Evolutionary conservation across 1,140 invertebrate species (phyloP).

Genomic region (Dolichoris vasculosae): DNA sequence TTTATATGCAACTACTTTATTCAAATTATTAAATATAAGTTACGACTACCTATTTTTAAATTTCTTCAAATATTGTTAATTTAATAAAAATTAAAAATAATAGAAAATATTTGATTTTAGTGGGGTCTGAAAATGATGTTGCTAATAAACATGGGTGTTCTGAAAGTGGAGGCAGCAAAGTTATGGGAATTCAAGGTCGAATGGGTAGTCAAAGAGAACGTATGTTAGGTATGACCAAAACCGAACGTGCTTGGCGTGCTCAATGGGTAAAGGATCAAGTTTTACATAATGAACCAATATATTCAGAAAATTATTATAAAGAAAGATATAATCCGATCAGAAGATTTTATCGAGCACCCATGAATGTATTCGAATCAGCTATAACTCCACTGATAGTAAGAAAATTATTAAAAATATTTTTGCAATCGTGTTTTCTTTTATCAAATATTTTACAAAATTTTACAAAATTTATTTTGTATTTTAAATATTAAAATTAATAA

Average conservation of each 20-base stretch:
- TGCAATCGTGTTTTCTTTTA: neutral
- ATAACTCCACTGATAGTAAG: slow-evolving; percentile 79
- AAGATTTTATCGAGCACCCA: slow-evolving; percentile 82
- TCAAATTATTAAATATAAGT: too few species aligned
- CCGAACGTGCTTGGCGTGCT: slow-evolving; percentile 87
- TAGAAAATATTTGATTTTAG: slow-evolving; percentile 43
- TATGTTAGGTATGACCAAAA: slow-evolving; percentile 85
- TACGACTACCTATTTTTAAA: too few species aligned
- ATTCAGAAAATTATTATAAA: slow-evolving; percentile 78
- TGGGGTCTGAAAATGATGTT: slow-evolving; percentile 10
- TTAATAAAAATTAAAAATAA: neutral
- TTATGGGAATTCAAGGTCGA: slow-evolving; percentile 84
- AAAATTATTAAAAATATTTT: slow-evolving; percentile 14
- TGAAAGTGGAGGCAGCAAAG: slow-evolving; percentile 78
- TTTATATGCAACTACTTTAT: too few species aligned
- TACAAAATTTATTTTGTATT: neutral
- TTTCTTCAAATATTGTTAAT: neutral
- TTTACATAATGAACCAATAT: slow-evolving; percentile 82
- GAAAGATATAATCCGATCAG: slow-evolving; percentile 86
- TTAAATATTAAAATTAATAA: neutral
- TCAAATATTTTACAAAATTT: neutral
- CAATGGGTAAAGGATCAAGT: slow-evolving; percentile 89
- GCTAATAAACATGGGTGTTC: slow-evolving; percentile 57
- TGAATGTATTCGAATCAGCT: slow-evolving; percentile 78
- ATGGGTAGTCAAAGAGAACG: slow-evolving; percentile 84